These are phyloP conservation scores for Apocheima hispidaria DNA, from an alignment of 2,888 invertebrate genomes.

Conservation along the genomic window DNA sequence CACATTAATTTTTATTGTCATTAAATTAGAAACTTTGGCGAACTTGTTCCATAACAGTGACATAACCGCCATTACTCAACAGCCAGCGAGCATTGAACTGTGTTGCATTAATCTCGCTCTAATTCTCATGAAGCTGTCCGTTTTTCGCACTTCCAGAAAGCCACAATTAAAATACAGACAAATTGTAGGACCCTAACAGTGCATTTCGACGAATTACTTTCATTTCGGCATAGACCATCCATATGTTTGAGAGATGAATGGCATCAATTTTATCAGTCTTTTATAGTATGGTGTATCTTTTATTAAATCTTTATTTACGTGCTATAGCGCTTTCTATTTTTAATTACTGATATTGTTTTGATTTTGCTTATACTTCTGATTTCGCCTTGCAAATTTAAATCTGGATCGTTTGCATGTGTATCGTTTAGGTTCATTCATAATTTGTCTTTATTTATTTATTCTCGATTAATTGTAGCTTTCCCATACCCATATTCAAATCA, in stretches of 20 bases:
- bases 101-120: constrained; percentile 24
- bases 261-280: neutral
- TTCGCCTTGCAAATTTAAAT: neutral
- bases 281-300: neutral
- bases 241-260: neutral
- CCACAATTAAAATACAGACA: neutral
- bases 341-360: neutral
- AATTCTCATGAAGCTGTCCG: constrained; percentile 22
- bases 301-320: neutral
- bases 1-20: constrained; percentile 1
- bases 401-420: neutral
- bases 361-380: neutral
- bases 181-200: neutral
- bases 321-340: neutral
- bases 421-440: too few relatives aligned
- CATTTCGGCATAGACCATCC: too few relatives aligned
- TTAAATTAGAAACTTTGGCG: constrained; percentile 16
- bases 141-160: constrained; percentile 3
- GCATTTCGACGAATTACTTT: too few relatives aligned
- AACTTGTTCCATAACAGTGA: constrained; percentile 7
- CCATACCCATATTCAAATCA: too few relatives aligned
- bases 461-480: neutral
- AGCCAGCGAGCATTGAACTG: constrained; percentile 11
- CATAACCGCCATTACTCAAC: constrained; percentile 29
- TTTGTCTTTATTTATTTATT: neutral